phyloP scores from a whole-genome alignment of 2,888 invertebrate genomes.

The Macrophya alboannulata region DNA sequence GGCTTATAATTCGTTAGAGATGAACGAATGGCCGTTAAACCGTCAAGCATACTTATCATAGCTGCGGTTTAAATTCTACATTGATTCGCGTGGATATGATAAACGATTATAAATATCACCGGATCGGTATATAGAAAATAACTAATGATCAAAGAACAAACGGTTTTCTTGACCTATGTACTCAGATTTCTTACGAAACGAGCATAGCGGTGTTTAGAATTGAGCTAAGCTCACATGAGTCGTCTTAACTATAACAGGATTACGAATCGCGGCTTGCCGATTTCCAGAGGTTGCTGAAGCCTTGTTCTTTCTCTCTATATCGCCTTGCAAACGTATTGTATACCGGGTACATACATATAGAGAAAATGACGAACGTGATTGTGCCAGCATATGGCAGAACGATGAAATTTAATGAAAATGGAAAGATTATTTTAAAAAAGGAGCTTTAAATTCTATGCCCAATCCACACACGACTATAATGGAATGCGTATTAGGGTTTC shows the following conservation, averaged over 20 bases:
- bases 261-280: slow-evolving; percentile 33
- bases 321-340: not conserved
- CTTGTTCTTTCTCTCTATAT: not conserved
- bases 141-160: slow-evolving; percentile 14
- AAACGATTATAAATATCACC: not conserved
- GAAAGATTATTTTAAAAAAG: not conserved
- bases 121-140: not conserved
- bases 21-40: not conserved
- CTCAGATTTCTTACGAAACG: not conserved
- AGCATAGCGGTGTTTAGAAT: not conserved
- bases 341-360: not conserved
- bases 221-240: not conserved
- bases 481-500: slow-evolving; percentile 30
- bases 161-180: not conserved
- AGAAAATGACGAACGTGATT: not conserved
- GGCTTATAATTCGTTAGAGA: not conserved
- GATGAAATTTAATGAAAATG: not conserved
- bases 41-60: not conserved
- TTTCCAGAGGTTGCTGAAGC: slow-evolving; percentile 30
- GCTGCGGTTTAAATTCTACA: not conserved
- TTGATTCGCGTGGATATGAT: not conserved
- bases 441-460: not conserved
- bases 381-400: too few relatives aligned
- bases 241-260: slow-evolving; percentile 8
- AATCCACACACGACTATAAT: not conserved